Evolutionary conservation across 2,888 invertebrate species (phyloP).

Genomic region (Barypeithes pellucidus): DNA sequence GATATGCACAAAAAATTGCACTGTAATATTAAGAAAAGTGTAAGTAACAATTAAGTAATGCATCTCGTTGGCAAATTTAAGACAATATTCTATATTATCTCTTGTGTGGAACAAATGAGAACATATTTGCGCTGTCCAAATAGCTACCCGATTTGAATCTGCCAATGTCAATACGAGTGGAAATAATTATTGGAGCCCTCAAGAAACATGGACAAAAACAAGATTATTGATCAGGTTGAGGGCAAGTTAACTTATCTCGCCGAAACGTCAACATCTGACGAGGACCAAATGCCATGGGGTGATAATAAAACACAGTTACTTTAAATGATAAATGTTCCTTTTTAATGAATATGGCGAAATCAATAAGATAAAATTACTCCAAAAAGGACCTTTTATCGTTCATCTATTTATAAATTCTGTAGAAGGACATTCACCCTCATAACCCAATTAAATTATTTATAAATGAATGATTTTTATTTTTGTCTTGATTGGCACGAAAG

Average conservation of each 20-base stretch:
- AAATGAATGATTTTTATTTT: too few relatives aligned
- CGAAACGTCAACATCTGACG: slow-evolving; percentile 14
- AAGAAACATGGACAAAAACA: slow-evolving; percentile 20
- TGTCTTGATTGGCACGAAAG: too few relatives aligned
- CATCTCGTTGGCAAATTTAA: too few relatives aligned
- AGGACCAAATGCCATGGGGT: slow-evolving; percentile 14
- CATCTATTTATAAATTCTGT: too few relatives aligned
- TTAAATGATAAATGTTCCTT: slow-evolving; percentile 8
- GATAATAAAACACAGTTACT: slow-evolving; percentile 1
- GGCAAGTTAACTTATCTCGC: slow-evolving; percentile 12
- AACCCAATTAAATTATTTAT: too few relatives aligned
- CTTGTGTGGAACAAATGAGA: not conserved
- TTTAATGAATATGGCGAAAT: not conserved
- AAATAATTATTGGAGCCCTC: slow-evolving; percentile 14
- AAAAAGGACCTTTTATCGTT: not conserved
- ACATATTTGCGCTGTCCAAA: not conserved
- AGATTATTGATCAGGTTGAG: slow-evolving; percentile 19
- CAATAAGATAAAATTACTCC: not conserved
- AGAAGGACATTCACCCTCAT: too few relatives aligned
- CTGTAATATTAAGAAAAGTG: too few relatives aligned
- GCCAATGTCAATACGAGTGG: slow-evolving; percentile 5
- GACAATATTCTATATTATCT: too few relatives aligned
- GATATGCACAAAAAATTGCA: too few relatives aligned
- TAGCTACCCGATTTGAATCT: not conserved
- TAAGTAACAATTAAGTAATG: too few relatives aligned